A percentile compares a stretch with the other conserved stretches of the same genome.
These are phyloP conservation scores for Leptocoma aspasia DNA, from an alignment of 2,113 vertebrate species.

Conservation along the genomic window DNA sequence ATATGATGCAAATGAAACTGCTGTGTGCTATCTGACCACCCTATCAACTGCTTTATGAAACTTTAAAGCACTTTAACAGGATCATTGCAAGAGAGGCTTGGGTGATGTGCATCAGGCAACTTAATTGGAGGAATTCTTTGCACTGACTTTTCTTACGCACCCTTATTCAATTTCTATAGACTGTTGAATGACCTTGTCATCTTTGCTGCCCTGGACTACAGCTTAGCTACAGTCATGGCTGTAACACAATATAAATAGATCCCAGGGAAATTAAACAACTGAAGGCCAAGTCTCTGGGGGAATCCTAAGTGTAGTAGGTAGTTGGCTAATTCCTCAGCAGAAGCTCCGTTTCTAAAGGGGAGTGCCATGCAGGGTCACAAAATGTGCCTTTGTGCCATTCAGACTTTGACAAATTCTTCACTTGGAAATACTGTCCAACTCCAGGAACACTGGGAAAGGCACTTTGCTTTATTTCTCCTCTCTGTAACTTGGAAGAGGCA, in stretches of 20 bases:
- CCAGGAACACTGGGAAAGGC: background rate
- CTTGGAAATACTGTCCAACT: background rate
- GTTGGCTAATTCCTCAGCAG: background rate
- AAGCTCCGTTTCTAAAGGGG: background rate
- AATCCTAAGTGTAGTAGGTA: background rate
- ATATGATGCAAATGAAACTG: background rate
- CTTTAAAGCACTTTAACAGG: background rate
- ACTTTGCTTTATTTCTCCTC: background rate
- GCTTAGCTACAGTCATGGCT: background rate
- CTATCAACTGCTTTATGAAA: background rate
- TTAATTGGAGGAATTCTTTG: background rate
- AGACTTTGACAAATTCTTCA: background rate
- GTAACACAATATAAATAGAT: background rate
- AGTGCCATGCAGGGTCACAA: background rate
- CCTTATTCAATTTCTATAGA: background rate
- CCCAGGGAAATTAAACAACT: background rate
- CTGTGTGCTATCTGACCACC: background rate
- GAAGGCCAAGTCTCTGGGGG: background rate
- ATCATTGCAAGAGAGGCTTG: background rate
- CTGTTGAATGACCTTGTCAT: background rate
- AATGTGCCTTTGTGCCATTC: background rate
- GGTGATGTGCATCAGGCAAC: background rate
- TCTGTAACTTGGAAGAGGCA: background rate
- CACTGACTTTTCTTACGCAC: background rate
- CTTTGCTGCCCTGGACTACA: background rate